Evolutionary conservation across 1,140 invertebrate genomes (phyloP), one percentile per base, ranked within the genome.

Genomic region (Pseudomyrmex flavicornis): DNA sequence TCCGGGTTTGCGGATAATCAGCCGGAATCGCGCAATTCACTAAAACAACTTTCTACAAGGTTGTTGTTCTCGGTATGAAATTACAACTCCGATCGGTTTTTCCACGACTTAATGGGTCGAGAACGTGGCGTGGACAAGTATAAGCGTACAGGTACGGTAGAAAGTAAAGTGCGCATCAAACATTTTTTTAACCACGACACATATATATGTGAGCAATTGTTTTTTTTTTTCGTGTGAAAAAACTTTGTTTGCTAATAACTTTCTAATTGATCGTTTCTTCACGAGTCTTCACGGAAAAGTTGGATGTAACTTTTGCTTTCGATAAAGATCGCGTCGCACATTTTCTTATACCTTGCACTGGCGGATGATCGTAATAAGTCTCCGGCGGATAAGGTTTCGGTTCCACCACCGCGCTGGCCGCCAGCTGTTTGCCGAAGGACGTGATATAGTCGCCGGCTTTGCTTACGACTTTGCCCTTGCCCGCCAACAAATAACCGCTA

Each of bases 381-480:
- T 80, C 83, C 85, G 75, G 35, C 2, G 91, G 90, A 65, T 94
- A 92, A 50, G 94, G 93, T 2, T 65, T 58, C 54, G 95, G 94
- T 83, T 95, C 95, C 65, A 96, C 93, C 22, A 96, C 94, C 7
- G 97, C 97, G 65, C 96, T 97, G 69, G 95, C 96, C 15, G 97
- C 97, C 73, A 98, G 96, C 63, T 96, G 95, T 91, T 96, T 96
- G 50, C 97, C 97, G n/a, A 97, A 93, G 72, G 96, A 96, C 50
- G 96, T 96, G 72, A 98, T 96, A 20, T 95, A 96, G 69, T 97
- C 97, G 12, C 97, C 97, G 85, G 96, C 96, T 3, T 95, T 95
- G 2, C 95, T 95, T 77, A 97, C 95, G 26, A 97, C 93, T 91
- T 96, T 97, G 17, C 97, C 97, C 84, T 97, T 96, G 0, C 96